Percentiles rank a stretch among this genome's conserved stretches.
Conservation (phyloP, 2,797 vertebrate species). For the Crocodylus rhombifer region DNA sequence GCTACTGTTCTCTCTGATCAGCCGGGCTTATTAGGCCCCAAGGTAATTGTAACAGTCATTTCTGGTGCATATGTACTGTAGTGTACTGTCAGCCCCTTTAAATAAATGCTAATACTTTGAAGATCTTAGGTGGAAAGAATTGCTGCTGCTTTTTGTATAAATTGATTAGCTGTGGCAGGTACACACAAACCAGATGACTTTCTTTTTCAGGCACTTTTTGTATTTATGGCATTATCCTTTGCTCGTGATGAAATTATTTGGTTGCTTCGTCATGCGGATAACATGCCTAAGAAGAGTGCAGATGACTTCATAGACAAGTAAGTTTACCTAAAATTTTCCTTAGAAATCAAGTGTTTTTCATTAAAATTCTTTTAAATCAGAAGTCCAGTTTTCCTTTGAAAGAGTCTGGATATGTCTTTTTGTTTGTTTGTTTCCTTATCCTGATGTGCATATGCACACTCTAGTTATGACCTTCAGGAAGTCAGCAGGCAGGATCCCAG, state of each 20-base stretch:
- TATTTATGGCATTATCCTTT: conserved; percentile 99
- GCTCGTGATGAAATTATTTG: conserved; percentile 99
- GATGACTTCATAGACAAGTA: conserved; percentile 99
- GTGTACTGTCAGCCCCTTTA: background rate
- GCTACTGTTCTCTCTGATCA: conserved; percentile 98
- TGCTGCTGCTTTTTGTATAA: background rate
- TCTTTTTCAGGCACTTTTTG: conserved; percentile 91
- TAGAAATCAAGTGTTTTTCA: background rate
- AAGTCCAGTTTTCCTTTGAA: background rate
- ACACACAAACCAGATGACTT: background rate
- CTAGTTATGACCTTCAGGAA: no score
- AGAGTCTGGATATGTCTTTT: background rate
- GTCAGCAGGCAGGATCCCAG: no score
- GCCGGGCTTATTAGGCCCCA: conserved; percentile 95
- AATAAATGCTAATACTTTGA: background rate
- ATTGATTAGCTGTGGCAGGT: background rate
- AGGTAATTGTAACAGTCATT: conserved; percentile 81
- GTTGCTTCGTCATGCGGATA: conserved; percentile 97
- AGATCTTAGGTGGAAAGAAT: background rate
- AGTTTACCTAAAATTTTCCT: conserved; percentile 21
- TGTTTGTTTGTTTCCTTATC: background rate
- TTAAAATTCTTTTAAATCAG: background rate
- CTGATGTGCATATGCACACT: no score
- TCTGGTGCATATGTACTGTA: background rate
- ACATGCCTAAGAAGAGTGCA: conserved; percentile 98